Percentiles rank a stretch among this genome's conserved stretches.
Conservation (phyloP, 1,140 invertebrate genomes). For the Aphaenogaster ashmeadi region DNA sequence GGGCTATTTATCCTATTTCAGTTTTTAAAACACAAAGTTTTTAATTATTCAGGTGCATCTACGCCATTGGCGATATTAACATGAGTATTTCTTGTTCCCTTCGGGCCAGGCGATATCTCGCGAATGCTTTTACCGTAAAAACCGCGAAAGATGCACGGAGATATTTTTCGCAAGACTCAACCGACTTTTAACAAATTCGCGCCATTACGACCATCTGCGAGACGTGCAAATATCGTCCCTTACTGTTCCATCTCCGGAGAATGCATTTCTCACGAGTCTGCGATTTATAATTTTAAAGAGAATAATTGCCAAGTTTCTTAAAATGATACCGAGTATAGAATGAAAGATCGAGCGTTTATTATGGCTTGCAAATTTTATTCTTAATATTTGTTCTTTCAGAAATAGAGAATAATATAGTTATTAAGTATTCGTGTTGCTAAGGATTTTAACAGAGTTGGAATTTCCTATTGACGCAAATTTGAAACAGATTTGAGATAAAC, state of each 20-base stretch:
- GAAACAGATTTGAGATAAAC: not conserved
- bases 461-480: not conserved
- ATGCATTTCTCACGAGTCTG: not conserved
- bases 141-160: not conserved
- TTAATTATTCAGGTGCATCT: conserved; percentile 8
- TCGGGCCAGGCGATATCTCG: not conserved
- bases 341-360: not conserved
- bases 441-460: not conserved
- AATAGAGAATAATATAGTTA: not conserved
- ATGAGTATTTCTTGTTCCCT: conserved; percentile 8
- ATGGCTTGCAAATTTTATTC: not conserved
- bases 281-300: conserved; percentile 28
- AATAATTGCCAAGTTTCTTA: not conserved
- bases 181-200: conserved; percentile 29
- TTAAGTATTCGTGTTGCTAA: not conserved
- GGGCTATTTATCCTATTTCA: not conserved
- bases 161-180: conserved; percentile 27
- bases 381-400: not conserved
- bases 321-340: not conserved
- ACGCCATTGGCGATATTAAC: conserved; percentile 8
- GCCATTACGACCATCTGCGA: conserved; percentile 8
- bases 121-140: conserved; percentile 32
- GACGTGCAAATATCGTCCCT: conserved; percentile 19
- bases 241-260: not conserved
- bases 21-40: not conserved